phyloP scores from a whole-genome alignment of 2,113 vertebrate species.

The Elephas maximus region DNA sequence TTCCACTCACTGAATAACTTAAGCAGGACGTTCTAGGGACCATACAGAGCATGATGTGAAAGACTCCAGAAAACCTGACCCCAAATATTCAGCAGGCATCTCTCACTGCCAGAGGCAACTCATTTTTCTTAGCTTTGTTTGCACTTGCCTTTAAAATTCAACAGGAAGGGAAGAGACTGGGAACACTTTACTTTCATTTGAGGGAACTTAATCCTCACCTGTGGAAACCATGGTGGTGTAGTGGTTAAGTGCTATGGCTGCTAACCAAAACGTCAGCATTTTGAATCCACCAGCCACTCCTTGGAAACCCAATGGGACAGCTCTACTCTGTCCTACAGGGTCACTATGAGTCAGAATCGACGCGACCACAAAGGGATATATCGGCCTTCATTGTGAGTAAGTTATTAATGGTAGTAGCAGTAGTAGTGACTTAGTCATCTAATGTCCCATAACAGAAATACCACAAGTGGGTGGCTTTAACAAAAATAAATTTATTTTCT shows the following conservation, averaged over 20 bases:
- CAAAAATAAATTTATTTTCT: too few species aligned
- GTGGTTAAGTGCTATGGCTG: background rate
- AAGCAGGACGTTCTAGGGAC: background rate
- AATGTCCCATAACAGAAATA: too few species aligned
- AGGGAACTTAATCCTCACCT: background rate
- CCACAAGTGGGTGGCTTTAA: too few species aligned
- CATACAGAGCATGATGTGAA: background rate
- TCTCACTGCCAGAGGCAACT: background rate
- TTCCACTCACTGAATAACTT: background rate
- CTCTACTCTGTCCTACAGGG: background rate
- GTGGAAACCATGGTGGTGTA: background rate
- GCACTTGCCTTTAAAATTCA: background rate
- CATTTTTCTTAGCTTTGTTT: background rate
- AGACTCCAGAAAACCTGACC: background rate
- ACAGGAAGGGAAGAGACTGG: background rate
- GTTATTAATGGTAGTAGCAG: background rate
- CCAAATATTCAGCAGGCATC: background rate
- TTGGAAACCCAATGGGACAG: background rate
- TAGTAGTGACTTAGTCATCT: too few species aligned
- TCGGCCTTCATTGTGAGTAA: background rate
- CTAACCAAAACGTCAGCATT: background rate
- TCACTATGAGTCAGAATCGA: background rate
- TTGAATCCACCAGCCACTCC: background rate
- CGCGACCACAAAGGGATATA: background rate
- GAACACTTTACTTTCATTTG: background rate